Base-by-base conservation (phyloP, 1,140 invertebrate genomes). In the Antheraea mylitta region DNA sequence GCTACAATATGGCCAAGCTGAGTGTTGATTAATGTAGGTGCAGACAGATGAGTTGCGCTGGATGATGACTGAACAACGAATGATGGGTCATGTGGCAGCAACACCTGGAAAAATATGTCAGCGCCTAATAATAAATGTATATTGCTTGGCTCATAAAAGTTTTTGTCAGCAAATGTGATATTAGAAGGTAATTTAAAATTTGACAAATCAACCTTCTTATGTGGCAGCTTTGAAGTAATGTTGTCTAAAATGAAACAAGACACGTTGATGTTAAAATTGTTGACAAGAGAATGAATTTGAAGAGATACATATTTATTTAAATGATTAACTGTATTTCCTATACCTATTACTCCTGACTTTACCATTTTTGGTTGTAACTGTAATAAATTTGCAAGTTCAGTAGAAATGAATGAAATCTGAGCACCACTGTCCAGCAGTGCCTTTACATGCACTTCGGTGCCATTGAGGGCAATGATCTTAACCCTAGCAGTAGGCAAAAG, bases 121-220 rank as follows among this genome's bases (percentile, higher is more conserved):
- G 74, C 74, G 45, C 74, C 72, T 19, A 79, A 67, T 66, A 76
- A 68, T 11, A 76, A 58, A 53, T 68, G 63, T n/a, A 79, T 76
- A 11, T 76, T 72, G 18, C 53, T 11, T 13, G 77, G 68, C 7
- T 69, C 19, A 68, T 79, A 71, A 65, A 74, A 74, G 4, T 64
- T 67, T 45, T 58, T 9, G 66, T 76, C 77, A 11, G 74, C 37
- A 18, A 79, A 16, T 16, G 65, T 30, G 18, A 76, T 67, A 19
- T 70, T 22, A 66, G 71, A 45, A 13, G 77, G 74, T 9, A 78
- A 64, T 4, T 69, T 30, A 7, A 53, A 59, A 7, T 66, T 68
- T 30, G 68, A 69, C 18, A 75, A 30, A 69, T 79, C 18, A 37
- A 76, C 37, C 18, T 45, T 11, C 37, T 71, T 38, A 18, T 76